These are phyloP conservation scores for Acanthosepion pharaonis DNA, from an alignment of 2,888 invertebrate species.

Conservation along the genomic window DNA sequence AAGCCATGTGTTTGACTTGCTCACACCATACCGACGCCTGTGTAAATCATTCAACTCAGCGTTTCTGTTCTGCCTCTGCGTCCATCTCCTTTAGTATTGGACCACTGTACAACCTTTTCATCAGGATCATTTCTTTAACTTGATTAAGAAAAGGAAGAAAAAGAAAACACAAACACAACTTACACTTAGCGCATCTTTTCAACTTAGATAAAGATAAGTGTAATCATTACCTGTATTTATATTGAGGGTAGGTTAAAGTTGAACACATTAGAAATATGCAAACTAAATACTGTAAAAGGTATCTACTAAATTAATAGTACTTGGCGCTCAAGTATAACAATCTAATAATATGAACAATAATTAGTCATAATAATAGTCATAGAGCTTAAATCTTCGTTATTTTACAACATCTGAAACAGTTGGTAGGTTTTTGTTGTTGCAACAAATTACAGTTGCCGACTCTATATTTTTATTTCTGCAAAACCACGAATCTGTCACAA, in stretches of 20 bases:
- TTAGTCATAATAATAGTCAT: too few species aligned
- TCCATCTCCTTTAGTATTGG: background rate
- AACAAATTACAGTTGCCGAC: too few species aligned
- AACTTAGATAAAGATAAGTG: background rate
- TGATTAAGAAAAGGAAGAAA: background rate
- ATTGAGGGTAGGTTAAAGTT: background rate
- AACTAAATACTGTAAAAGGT: background rate
- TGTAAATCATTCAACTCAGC: background rate
- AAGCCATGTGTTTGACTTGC: background rate
- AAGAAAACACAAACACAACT: too few species aligned
- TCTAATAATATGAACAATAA: too few species aligned
- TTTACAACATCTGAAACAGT: too few species aligned
- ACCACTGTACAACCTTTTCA: background rate
- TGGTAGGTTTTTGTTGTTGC: too few species aligned
- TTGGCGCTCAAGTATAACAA: too few species aligned
- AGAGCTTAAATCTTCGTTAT: too few species aligned
- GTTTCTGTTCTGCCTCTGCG: background rate
- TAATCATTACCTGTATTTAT: background rate
- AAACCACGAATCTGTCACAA: too few species aligned
- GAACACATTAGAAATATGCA: background rate
- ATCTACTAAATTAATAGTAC: background rate
- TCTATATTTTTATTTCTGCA: too few species aligned
- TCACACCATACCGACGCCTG: background rate
- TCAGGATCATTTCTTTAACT: slow-evolving; percentile 10
- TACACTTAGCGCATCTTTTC: too few species aligned